Conservation (phyloP, 2,113 vertebrate species). For the Sterna hirundo region DNA sequence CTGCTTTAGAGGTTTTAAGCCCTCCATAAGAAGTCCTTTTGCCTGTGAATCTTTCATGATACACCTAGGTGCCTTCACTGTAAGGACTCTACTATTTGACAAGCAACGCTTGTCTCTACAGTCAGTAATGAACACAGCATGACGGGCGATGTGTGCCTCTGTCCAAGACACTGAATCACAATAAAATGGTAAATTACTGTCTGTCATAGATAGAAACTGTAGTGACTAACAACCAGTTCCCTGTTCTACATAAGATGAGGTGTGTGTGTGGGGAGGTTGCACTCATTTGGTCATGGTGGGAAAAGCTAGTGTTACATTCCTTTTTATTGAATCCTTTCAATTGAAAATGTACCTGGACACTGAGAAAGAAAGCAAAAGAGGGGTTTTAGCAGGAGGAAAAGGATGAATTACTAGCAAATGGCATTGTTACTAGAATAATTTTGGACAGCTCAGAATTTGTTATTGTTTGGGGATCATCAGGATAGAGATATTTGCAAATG, state of each 20-base stretch:
- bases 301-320: background rate
- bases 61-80: constrained; percentile 69
- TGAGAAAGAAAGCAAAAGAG: background rate
- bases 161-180: constrained; percentile 76
- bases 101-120: constrained; percentile 61
- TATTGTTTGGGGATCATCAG: constrained; percentile 12
- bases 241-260: constrained; percentile 56
- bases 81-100: constrained; percentile 62
- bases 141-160: constrained; percentile 74
- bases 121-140: constrained; percentile 67
- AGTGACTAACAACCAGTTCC: constrained; percentile 67
- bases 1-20: constrained; percentile 51
- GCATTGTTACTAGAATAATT: background rate
- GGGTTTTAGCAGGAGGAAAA: background rate
- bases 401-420: background rate
- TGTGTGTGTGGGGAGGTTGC: background rate
- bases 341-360: background rate
- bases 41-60: constrained; percentile 58
- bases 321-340: background rate
- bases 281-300: background rate
- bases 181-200: constrained; percentile 77
- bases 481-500: constrained; percentile 22
- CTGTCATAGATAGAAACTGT: constrained; percentile 69
- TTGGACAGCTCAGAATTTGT: constrained; percentile 26
- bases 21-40: constrained; percentile 43